Percentiles rank a stretch among this genome's conserved stretches.
Conservation (phyloP, 2,888 invertebrate genomes). For the Selenia dentaria region DNA sequence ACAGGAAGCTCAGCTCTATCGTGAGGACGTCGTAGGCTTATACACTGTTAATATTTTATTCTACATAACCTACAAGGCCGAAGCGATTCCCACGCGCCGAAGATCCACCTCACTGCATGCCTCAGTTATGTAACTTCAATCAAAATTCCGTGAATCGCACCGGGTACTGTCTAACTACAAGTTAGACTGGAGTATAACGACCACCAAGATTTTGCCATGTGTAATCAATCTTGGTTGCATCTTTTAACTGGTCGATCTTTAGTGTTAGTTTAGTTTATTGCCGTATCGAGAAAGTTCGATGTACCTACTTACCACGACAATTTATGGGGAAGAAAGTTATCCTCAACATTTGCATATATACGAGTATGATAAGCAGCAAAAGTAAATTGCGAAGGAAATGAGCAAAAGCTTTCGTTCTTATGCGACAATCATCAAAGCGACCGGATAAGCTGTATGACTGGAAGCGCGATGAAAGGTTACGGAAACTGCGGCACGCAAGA, state of each 20-base stretch:
- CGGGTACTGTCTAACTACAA: constrained; percentile 19
- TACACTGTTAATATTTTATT: no score
- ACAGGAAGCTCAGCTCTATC: no score
- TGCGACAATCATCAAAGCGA: constrained; percentile 7
- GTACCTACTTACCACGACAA: no score
- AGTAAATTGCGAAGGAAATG: background rate
- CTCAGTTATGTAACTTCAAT: constrained; percentile 64
- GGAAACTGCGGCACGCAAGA: constrained; percentile 22
- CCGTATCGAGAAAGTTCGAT: background rate
- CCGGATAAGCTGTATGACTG: constrained; percentile 8
- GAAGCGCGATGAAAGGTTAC: constrained; percentile 14
- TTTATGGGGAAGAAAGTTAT: no score
- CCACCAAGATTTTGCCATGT: constrained; percentile 8
- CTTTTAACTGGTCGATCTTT: no score
- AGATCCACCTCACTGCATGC: constrained; percentile 52
- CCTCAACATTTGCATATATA: background rate
- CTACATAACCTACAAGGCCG: constrained; percentile 34
- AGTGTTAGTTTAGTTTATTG: background rate
- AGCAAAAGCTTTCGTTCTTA: constrained; percentile 7
- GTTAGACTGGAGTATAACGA: constrained; percentile 14
- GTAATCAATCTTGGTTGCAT: no score
- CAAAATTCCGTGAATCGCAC: constrained; percentile 60
- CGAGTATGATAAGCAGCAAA: background rate
- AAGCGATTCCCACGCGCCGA: constrained; percentile 74
- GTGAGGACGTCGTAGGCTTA: no score